Evolutionary conservation across 2,797 vertebrate species (phyloP).

Genomic region (Chlorospingus flavigularis): DNA sequence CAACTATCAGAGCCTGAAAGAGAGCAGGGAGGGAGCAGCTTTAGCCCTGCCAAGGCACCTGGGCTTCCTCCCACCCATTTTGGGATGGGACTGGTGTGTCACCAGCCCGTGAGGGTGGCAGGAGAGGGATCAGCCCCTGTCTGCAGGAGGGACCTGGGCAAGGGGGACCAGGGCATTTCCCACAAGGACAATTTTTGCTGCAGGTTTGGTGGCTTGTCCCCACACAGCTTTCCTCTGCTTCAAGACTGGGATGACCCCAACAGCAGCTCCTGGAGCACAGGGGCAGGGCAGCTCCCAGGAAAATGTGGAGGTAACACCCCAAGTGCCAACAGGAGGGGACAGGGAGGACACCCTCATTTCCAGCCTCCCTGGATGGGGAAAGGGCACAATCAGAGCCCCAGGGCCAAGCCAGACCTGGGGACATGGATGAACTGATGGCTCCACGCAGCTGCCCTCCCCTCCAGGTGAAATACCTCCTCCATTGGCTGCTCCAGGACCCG

Average conservation of each 20-base stretch:
- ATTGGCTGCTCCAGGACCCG: slow-evolving; percentile 83
- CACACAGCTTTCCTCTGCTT: not conserved
- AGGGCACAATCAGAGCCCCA: not conserved
- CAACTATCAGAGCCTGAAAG: slow-evolving; percentile 86
- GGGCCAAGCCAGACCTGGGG: not conserved
- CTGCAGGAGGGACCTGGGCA: not conserved
- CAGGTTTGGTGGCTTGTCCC: not conserved
- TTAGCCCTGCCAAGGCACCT: not conserved
- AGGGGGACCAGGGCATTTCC: not conserved
- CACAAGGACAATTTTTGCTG: not conserved
- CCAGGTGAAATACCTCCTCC: slow-evolving; percentile 72
- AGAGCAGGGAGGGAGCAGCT: not conserved
- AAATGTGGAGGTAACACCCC: not conserved
- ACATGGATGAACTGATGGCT: accelerated
- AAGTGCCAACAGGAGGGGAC: not conserved
- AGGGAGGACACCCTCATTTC: not conserved
- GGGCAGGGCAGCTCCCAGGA: not conserved
- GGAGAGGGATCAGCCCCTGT: not conserved
- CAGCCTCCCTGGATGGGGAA: not conserved
- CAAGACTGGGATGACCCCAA: not conserved
- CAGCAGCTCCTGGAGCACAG: not conserved
- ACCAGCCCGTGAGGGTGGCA: accelerated
- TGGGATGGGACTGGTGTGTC: not conserved
- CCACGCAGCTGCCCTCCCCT: not conserved
- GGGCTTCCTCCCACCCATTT: not conserved